Percentiles rank a stretch among this genome's conserved stretches.
Evolutionary conservation across 2,888 invertebrate species (phyloP).

Genomic region (Hyppa rectilinea): DNA sequence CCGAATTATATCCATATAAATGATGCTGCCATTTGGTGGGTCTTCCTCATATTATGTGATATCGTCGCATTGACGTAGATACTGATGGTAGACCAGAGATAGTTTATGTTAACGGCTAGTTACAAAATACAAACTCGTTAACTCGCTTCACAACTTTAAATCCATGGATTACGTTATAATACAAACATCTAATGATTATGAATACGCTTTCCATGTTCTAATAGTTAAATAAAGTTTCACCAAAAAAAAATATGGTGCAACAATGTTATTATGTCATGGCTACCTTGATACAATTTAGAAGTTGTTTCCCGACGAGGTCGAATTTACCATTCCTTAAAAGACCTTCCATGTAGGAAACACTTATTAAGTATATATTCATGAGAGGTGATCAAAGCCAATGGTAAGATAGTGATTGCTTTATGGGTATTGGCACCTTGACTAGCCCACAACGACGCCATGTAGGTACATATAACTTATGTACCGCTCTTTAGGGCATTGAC

Average conservation of each 20-base stretch:
- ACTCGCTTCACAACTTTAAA: constrained; percentile 14
- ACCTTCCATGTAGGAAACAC: constrained; percentile 53
- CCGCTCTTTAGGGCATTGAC: neutral
- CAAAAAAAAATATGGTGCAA: constrained; percentile 48
- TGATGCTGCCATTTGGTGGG: neutral
- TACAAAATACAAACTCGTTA: constrained; percentile 24
- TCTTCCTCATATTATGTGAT: constrained; percentile 49
- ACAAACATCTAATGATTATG: constrained; percentile 36
- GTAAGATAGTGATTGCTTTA: constrained; percentile 36
- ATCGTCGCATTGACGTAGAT: constrained; percentile 24
- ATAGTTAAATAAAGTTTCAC: constrained; percentile 43
- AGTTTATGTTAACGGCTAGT: constrained; percentile 7
- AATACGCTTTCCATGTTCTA: constrained; percentile 36
- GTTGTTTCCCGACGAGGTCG: constrained; percentile 31
- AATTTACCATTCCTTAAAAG: constrained; percentile 38
- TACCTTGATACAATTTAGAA: constrained; percentile 50
- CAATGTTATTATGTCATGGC: constrained; percentile 45
- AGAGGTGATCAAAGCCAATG: constrained; percentile 46
- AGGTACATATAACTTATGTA: neutral
- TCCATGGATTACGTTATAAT: constrained; percentile 40
- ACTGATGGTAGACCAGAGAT: constrained; percentile 1
- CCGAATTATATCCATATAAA: constrained; percentile 38
- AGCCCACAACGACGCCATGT: neutral
- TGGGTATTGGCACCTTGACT: constrained; percentile 34
- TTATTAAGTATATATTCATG: constrained; percentile 22